Percentiles rank a stretch among this genome's conserved stretches.
These are phyloP conservation scores for Epinotia brunnichana DNA, from an alignment of 2,888 invertebrate species.

Conservation along the genomic window DNA sequence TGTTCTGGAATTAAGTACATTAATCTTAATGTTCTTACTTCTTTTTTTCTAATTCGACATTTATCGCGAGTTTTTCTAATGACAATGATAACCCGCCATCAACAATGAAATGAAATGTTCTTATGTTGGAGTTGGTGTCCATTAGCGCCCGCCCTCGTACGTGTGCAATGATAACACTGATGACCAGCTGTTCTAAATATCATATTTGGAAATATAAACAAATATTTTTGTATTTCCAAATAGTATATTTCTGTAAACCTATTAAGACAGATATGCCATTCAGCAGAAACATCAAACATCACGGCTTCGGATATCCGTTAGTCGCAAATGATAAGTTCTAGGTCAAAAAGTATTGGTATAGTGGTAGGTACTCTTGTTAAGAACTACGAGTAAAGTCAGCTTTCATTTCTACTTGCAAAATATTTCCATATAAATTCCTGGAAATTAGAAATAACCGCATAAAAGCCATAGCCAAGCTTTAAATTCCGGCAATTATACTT, in stretches of 20 bases:
- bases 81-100: conserved; percentile 54
- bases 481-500: too few species aligned
- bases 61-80: conserved; percentile 39
- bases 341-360: too few species aligned
- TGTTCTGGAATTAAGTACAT: neutral
- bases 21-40: conserved; percentile 2
- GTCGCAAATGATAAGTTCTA: too few species aligned
- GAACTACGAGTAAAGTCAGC: neutral
- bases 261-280: too few species aligned
- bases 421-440: neutral
- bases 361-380: too few species aligned
- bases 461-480: neutral
- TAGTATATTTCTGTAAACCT: too few species aligned
- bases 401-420: neutral
- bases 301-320: too few species aligned
- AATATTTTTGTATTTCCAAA: too few species aligned
- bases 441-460: too few species aligned
- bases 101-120: conserved; percentile 46
- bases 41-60: conserved; percentile 8
- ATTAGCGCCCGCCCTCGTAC: conserved; percentile 56
- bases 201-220: conserved; percentile 52
- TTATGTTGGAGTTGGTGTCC: conserved; percentile 52
- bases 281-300: too few species aligned
- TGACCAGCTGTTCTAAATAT: conserved; percentile 54
- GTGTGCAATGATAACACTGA: conserved; percentile 43